These are phyloP conservation scores for Merluccius polli DNA, from an alignment of 2,797 vertebrate species.

Conservation along the genomic window DNA sequence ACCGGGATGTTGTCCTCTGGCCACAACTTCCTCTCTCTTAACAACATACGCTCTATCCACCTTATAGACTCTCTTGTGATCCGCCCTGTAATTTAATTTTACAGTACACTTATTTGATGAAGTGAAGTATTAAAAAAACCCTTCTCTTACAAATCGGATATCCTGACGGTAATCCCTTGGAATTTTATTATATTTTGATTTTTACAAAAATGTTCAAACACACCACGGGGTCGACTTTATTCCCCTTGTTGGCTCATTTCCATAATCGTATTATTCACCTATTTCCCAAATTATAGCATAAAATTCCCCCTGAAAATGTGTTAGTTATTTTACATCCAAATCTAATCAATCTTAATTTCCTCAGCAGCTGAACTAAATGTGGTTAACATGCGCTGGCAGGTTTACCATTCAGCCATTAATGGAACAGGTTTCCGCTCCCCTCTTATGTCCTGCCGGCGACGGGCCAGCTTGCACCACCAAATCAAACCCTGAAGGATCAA, in stretches of 20 bases:
- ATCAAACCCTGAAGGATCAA: slow-evolving; percentile 1
- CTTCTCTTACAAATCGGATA: no score
- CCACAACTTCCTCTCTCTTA: no score
- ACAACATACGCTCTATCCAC: not conserved
- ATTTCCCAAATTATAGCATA: not conserved
- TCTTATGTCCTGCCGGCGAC: not conserved
- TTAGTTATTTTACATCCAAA: not conserved
- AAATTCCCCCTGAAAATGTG: not conserved
- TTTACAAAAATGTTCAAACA: not conserved
- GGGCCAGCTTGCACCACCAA: not conserved
- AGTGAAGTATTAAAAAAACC: no score
- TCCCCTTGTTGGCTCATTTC: not conserved
- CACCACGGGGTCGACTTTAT: not conserved
- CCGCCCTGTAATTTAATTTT: not conserved
- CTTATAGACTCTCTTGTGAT: not conserved
- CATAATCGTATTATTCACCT: not conserved
- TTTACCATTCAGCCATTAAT: not conserved
- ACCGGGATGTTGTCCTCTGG: not conserved
- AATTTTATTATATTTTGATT: not conserved
- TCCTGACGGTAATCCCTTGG: not conserved
- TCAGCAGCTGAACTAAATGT: no score
- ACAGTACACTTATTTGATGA: no score
- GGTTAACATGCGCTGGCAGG: no score
- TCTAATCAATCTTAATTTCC: no score
- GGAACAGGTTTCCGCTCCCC: not conserved